Conservation (phyloP, 2,797 vertebrate species). For the Sebastes nivosus region DNA sequence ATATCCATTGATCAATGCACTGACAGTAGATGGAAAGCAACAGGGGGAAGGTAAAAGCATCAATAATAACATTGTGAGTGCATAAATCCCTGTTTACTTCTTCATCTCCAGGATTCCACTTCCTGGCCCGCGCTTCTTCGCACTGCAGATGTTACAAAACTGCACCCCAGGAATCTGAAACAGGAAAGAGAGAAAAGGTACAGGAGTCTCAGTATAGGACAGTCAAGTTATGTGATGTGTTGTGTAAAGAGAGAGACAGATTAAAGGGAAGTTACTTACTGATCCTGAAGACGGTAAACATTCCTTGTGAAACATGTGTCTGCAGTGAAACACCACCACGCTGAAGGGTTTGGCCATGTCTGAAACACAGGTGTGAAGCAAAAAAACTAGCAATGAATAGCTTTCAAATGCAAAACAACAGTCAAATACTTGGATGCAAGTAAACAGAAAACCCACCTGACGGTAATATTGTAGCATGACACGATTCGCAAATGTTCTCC, state of each 20-base stretch:
- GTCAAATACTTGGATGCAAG: neutral
- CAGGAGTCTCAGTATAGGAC: neutral
- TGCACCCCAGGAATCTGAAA: conserved; percentile 86
- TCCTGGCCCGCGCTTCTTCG: conserved; percentile 92
- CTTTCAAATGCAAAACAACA: neutral
- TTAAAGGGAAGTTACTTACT: conserved; percentile 78
- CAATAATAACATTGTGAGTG: conserved; percentile 21
- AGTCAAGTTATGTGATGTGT: neutral
- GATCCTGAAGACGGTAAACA: conserved; percentile 90
- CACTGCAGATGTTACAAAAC: conserved; percentile 98
- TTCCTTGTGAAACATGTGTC: conserved; percentile 99
- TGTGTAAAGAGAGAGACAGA: neutral
- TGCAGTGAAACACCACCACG: conserved; percentile 96
- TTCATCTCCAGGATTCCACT: conserved; percentile 93
- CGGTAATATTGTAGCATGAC: conserved; percentile 91
- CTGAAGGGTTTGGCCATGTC: conserved; percentile 91
- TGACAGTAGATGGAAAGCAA: conserved; percentile 11
- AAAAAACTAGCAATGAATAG: neutral
- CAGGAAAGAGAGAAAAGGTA: neutral
- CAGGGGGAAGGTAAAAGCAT: conserved; percentile 27
- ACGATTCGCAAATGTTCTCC: conserved; percentile 96
- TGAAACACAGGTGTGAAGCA: conserved; percentile 65
- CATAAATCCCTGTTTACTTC: conserved; percentile 73
- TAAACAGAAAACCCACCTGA: conserved; percentile 83
- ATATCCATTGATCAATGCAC: conserved; percentile 54